These are phyloP conservation scores for Galeruca laticollis DNA, from an alignment of 2,888 invertebrate genomes.

Conservation along the genomic window DNA sequence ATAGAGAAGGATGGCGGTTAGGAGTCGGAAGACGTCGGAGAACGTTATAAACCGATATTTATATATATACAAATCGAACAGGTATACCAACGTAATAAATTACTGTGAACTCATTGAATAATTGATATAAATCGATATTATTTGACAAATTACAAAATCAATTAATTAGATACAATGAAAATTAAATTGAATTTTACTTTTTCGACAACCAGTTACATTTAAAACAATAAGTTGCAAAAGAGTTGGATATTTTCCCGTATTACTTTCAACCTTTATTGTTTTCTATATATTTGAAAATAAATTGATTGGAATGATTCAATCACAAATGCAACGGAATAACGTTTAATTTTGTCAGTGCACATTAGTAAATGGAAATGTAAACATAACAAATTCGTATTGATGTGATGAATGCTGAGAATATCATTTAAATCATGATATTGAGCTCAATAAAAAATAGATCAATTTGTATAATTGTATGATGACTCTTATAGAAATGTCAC, in stretches of 20 bases:
- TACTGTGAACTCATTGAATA: neutral
- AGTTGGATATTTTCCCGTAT: neutral
- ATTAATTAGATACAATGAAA: neutral
- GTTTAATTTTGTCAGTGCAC: neutral
- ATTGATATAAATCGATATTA: neutral
- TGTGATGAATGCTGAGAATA: no score
- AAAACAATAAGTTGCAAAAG: neutral
- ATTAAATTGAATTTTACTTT: neutral
- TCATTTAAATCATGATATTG: no score
- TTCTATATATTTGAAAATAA: neutral
- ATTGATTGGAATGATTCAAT: neutral
- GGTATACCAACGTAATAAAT: no score
- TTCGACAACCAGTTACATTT: neutral
- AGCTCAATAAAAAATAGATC: no score
- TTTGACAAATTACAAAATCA: conserved; percentile 1
- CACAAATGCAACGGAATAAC: neutral
- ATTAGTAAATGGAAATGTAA: no score
- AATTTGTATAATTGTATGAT: no score
- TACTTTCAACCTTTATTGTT: neutral
- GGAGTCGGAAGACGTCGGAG: no score
- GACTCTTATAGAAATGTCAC: no score
- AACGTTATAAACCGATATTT: no score
- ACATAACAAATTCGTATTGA: no score
- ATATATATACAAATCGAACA: no score
- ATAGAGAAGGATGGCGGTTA: no score